Percentiles rank a stretch among this genome's conserved stretches.
Conservation (phyloP, 1,140 invertebrate genomes). For the Campoletis sonorensis region DNA sequence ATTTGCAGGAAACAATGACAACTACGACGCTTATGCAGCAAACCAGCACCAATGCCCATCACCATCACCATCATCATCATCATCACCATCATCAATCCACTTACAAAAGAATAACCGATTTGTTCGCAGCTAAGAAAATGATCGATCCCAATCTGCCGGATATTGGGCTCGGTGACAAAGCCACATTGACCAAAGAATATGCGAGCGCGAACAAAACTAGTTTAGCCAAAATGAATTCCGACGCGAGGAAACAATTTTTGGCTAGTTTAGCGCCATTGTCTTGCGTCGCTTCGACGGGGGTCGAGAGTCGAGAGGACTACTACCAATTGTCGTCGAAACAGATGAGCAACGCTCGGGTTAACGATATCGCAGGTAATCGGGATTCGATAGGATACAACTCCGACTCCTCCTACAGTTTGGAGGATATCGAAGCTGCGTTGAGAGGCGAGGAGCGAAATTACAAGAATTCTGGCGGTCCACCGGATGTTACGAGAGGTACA, state of each 20-base stretch:
- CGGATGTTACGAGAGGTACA: slow-evolving; percentile 87
- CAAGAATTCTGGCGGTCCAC: slow-evolving; percentile 77
- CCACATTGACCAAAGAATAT: slow-evolving; percentile 62
- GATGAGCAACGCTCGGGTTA: slow-evolving; percentile 46
- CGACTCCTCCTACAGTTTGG: slow-evolving; percentile 80
- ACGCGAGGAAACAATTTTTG: slow-evolving; percentile 84
- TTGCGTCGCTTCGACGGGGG: slow-evolving; percentile 80
- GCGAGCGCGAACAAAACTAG: slow-evolving; percentile 61
- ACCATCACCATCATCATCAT: slow-evolving; percentile 58
- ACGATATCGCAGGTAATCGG: slow-evolving; percentile 71
- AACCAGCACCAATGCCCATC: slow-evolving; percentile 59
- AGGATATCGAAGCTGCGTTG: slow-evolving; percentile 81
- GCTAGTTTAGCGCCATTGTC: slow-evolving; percentile 85
- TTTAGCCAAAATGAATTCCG: slow-evolving; percentile 71
- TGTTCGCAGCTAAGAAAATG: slow-evolving; percentile 78
- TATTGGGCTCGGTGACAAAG: slow-evolving; percentile 77
- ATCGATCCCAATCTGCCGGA: slow-evolving; percentile 73
- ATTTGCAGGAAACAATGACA: slow-evolving; percentile 37
- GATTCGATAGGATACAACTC: slow-evolving; percentile 75
- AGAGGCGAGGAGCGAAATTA: slow-evolving; percentile 74
- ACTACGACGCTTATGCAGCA: slow-evolving; percentile 46
- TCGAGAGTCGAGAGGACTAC: slow-evolving; percentile 82
- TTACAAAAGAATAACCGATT: slow-evolving; percentile 83
- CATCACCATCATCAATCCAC: slow-evolving; percentile 75
- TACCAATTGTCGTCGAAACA: slow-evolving; percentile 80